Percentiles rank a stretch among this genome's conserved stretches.
Evolutionary conservation across 2,113 vertebrate genomes (phyloP).

Genomic region (Grus americana): DNA sequence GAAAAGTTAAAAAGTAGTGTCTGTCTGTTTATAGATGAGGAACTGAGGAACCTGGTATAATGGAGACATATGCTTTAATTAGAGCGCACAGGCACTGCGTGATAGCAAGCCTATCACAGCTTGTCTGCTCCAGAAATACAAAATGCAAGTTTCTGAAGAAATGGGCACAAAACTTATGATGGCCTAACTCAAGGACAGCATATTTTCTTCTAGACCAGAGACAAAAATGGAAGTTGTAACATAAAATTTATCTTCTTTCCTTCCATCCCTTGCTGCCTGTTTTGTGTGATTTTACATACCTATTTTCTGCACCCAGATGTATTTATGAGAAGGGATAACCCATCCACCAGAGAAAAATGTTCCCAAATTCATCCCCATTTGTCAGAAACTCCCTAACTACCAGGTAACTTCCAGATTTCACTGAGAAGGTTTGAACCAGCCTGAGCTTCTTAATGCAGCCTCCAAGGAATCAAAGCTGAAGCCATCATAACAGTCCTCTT

Average conservation of each 20-base stretch:
- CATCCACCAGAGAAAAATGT: neutral
- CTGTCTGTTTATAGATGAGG: slow-evolving; percentile 23
- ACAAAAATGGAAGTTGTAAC: neutral
- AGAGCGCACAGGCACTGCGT: neutral
- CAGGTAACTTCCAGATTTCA: neutral
- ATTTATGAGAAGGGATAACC: neutral
- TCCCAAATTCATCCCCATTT: neutral
- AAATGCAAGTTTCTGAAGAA: neutral
- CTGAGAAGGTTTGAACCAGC: neutral
- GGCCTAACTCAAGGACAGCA: neutral
- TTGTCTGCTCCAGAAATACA: neutral
- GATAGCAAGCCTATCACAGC: neutral
- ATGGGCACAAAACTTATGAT: neutral
- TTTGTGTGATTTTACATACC: neutral
- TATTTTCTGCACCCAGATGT: neutral
- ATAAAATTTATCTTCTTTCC: neutral
- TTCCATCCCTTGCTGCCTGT: neutral
- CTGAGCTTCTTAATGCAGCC: neutral
- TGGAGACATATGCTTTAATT: slow-evolving; percentile 38
- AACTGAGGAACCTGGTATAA: neutral
- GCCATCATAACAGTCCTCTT: neutral
- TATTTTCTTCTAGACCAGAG: neutral
- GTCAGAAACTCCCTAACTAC: neutral
- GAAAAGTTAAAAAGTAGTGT: neutral
- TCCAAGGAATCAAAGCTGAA: slow-evolving; percentile 9